These are phyloP conservation scores for Phalloptychus januarius DNA, from an alignment of 2,797 vertebrate species.

Conservation along the genomic window DNA sequence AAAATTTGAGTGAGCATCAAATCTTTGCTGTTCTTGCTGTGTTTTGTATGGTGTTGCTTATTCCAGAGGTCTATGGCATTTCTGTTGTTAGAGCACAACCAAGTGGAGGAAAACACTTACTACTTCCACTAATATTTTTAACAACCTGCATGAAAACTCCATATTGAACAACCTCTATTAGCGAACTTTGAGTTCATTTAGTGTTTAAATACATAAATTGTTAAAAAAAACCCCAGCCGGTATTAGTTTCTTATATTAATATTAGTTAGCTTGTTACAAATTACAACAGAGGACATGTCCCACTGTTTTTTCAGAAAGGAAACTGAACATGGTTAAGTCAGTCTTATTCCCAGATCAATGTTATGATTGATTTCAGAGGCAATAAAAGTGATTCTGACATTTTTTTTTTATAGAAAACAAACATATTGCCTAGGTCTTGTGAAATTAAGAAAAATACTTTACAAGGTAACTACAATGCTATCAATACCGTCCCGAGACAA, in stretches of 20 bases:
- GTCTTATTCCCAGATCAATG: neutral
- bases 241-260: neutral
- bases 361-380: neutral
- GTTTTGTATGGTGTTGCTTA: neutral
- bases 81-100: slow-evolving; percentile 52
- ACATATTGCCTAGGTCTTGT: neutral
- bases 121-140: neutral
- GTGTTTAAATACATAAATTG: neutral
- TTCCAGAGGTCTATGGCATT: neutral
- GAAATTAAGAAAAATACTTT: neutral
- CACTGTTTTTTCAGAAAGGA: neutral
- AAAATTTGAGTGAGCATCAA: neutral
- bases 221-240: neutral
- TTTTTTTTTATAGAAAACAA: neutral
- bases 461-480: neutral
- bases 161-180: neutral
- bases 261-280: neutral
- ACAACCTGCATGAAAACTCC: neutral
- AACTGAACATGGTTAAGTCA: neutral
- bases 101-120: slow-evolving; percentile 51
- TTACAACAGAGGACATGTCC: neutral
- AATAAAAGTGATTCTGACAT: neutral
- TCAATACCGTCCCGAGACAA: neutral
- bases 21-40: neutral
- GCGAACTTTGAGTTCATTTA: neutral